A percentile compares a stretch with the other conserved stretches of the same genome.
Conservation (phyloP, 1,140 invertebrate species). For the Saccostrea glomerata region DNA sequence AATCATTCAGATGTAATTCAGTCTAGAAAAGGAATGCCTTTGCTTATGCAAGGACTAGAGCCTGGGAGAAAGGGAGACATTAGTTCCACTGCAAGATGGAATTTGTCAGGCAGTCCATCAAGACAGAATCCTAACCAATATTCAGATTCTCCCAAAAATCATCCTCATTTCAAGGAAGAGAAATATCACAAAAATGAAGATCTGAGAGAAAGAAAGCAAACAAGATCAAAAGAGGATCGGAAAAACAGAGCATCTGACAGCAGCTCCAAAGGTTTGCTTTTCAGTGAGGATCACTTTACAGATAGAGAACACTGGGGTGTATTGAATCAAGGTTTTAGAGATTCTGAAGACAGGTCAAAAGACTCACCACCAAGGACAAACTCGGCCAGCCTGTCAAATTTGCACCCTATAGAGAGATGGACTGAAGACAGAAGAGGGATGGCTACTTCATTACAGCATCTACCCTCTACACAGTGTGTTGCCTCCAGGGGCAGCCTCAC, state of each 20-base stretch:
- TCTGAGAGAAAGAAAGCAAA: neutral
- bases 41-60: neutral
- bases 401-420: neutral
- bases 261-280: slow-evolving; percentile 1
- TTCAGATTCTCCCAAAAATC: neutral
- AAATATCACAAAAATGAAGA: neutral
- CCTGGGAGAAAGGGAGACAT: neutral
- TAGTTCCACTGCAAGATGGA: neutral
- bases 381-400: neutral
- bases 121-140: neutral
- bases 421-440: neutral
- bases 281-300: slow-evolving; percentile 6
- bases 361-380: neutral
- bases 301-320: neutral
- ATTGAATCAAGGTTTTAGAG: neutral
- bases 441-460: neutral
- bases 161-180: neutral
- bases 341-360: neutral
- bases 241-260: slow-evolving; percentile 19
- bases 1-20: neutral
- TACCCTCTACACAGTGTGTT: neutral
- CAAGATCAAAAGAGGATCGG: neutral
- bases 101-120: neutral
- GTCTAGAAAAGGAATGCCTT: neutral
- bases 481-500: neutral